Percentiles rank a stretch among this genome's conserved stretches.
These are phyloP conservation scores for Corythaeola cristata DNA, from an alignment of 2,113 vertebrate species.

Conservation along the genomic window DNA sequence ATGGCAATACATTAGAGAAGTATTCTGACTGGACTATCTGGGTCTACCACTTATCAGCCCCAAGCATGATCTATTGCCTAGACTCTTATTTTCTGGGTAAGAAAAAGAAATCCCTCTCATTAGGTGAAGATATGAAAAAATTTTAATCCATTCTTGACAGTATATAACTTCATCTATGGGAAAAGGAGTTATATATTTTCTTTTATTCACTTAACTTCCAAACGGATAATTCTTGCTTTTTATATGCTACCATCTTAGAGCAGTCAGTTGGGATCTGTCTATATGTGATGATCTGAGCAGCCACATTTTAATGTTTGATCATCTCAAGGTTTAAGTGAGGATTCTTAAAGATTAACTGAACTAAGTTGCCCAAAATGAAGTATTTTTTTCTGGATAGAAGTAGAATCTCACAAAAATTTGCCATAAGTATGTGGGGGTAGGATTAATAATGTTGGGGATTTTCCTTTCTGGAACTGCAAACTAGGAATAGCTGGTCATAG, in stretches of 20 bases:
- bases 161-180: background rate
- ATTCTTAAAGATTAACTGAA: background rate
- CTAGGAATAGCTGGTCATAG: background rate
- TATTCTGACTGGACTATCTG: background rate
- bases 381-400: background rate
- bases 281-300: background rate
- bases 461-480: background rate
- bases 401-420: background rate
- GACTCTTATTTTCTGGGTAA: background rate
- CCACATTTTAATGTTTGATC: background rate
- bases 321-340: background rate
- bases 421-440: accelerated
- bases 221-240: background rate
- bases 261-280: background rate
- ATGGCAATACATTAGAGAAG: background rate
- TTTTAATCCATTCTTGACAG: background rate
- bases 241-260: background rate
- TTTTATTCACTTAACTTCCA: background rate
- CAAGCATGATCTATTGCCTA: background rate
- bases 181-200: background rate
- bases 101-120: background rate
- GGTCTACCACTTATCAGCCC: background rate
- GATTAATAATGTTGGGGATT: background rate
- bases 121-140: background rate
- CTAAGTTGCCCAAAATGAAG: background rate